Evolutionary conservation across 2,797 vertebrate genomes (phyloP).

Genomic region (Megaceryle alcyon): DNA sequence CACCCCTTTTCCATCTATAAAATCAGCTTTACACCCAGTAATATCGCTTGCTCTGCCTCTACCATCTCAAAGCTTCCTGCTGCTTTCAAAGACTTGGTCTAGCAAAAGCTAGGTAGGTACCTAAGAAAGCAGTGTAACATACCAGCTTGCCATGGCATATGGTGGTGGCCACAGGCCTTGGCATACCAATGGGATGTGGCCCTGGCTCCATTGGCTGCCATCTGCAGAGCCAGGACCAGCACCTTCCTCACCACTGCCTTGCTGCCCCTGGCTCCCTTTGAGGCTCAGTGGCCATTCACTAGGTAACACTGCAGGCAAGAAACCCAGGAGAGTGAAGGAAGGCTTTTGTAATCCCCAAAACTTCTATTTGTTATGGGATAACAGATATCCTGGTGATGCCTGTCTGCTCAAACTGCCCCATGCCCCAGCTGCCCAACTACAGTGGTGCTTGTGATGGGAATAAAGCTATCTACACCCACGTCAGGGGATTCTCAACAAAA

Average conservation of each 20-base stretch:
- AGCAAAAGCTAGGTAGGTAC: background rate
- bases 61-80: background rate
- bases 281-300: background rate
- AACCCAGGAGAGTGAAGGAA: background rate
- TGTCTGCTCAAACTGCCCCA: background rate
- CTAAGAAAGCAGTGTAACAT: background rate
- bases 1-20: background rate
- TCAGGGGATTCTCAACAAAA: background rate
- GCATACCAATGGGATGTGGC: background rate
- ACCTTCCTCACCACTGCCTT: accelerated
- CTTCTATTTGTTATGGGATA: background rate
- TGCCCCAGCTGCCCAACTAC: accelerated
- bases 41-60: background rate
- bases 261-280: background rate
- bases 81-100: background rate
- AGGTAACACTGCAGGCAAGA: background rate
- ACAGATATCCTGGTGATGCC: accelerated
- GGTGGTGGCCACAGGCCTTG: accelerated
- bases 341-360: background rate
- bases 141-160: background rate
- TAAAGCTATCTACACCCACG: accelerated
- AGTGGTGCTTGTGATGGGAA: accelerated
- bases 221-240: background rate
- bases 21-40: background rate
- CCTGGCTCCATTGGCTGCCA: background rate